phyloP scores from a whole-genome alignment of 2,113 vertebrate genomes.

The Urocynchramus pylzowi region DNA sequence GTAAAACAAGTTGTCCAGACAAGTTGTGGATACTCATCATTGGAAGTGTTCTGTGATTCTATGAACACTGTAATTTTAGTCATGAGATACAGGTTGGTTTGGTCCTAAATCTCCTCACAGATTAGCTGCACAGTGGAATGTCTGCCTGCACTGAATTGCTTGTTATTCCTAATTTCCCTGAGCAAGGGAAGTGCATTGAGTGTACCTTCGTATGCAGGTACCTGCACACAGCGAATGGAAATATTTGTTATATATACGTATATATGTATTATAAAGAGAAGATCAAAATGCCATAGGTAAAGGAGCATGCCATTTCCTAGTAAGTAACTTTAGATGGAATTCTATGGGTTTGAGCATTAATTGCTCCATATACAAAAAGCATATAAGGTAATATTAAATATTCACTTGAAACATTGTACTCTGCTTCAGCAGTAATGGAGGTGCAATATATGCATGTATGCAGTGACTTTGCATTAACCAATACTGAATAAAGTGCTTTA shows the following conservation, averaged over 20 bases:
- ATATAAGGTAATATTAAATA: neutral
- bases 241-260: neutral
- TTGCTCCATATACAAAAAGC: neutral
- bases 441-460: neutral
- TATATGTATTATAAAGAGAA: neutral
- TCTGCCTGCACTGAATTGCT: neutral
- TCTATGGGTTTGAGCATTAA: neutral
- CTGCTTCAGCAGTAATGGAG: neutral
- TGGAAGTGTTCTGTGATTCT: neutral
- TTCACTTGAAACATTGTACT: neutral
- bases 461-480: neutral
- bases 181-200: neutral
- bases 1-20: neutral
- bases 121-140: neutral
- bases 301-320: neutral
- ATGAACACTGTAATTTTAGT: neutral
- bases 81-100: neutral
- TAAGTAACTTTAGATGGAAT: neutral
- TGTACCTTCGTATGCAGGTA: neutral
- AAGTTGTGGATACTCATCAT: accelerated
- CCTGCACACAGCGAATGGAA: neutral
- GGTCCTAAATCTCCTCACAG: neutral
- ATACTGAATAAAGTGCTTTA: neutral
- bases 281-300: neutral
- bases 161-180: neutral